Percentiles rank a stretch among this genome's conserved stretches.
Evolutionary conservation across 2,888 invertebrate genomes (phyloP).

Genomic region (Hemistola chrysoprasaria): DNA sequence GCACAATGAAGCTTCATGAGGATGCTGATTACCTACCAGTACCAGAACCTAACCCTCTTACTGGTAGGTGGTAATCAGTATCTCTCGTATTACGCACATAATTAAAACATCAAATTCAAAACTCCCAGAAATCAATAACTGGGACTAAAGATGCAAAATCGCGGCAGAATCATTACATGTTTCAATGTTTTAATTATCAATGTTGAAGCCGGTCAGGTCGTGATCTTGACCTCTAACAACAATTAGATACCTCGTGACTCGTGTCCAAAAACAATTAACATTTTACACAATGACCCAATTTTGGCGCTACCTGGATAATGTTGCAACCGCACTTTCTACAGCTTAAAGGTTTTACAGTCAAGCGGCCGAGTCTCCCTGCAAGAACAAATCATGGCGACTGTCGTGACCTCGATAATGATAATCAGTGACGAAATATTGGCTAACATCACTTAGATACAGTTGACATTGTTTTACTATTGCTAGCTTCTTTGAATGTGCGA

Average conservation of each 20-base stretch:
- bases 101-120: too few relatives aligned
- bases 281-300: too few relatives aligned
- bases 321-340: conserved; percentile 15
- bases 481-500: conserved; percentile 10
- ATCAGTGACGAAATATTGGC: conserved; percentile 28
- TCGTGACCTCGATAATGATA: conserved; percentile 25
- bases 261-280: not conserved
- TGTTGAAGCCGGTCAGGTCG: too few relatives aligned
- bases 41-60: too few relatives aligned
- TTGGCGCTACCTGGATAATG: conserved; percentile 1
- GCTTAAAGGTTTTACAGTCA: conserved; percentile 21
- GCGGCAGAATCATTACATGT: too few relatives aligned
- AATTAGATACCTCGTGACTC: not conserved
- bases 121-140: too few relatives aligned
- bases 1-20: too few relatives aligned
- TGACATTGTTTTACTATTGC: conserved; percentile 23
- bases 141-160: too few relatives aligned
- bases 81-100: too few relatives aligned
- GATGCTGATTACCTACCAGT: too few relatives aligned
- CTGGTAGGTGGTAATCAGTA: too few relatives aligned
- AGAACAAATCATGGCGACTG: conserved; percentile 24
- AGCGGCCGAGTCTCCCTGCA: conserved; percentile 32
- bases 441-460: conserved; percentile 34
- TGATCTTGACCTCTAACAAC: too few relatives aligned
- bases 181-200: conserved; percentile 19